Base-by-base conservation (phyloP, 2,888 invertebrate genomes). In the Smittia aterrima region DNA sequence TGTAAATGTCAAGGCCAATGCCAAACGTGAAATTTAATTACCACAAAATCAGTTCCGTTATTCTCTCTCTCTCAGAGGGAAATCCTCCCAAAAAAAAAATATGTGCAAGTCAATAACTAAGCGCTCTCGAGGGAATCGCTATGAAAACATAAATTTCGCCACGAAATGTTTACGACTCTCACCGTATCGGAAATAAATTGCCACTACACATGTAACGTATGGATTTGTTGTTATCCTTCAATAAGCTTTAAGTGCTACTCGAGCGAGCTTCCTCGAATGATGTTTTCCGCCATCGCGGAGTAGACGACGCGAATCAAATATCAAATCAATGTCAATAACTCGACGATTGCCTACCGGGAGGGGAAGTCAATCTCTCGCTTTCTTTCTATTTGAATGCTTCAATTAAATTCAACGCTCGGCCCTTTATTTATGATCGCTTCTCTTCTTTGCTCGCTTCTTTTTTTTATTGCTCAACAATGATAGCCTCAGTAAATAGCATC, bases 301-400 rank as follows among this genome's bases (percentile, higher is more conserved):
- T n/a, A 20, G 58, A 22, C 58, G 9, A 58, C 58, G 22, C 9
- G 58, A 58, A 58, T 58, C 22, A 20, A 27, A 64, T 64, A 58
- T 58, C 22, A 20, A 27, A 64, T 64, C 64, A 27, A 64, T 27
- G 64, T 64, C 64, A 64, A 64, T 64, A 64, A 27, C 25, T 64
- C 64, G 20, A 64, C 20, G n/a, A 58, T 58, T 18, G 58, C n/a
- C 58, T 1, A 7, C 2, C n/a, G 22, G 9, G 58, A 4, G 22
- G 18, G 4, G 18, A 58, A 58, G 22, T 58, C 58, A 58, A 47
- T 47, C 53, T 47, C 53, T 2, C n/a, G n/a, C 53, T 47, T n/a
- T 16, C 18, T 4, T 24, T 58, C 58, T 7, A 58, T 47, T 47
- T 22, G 58, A 64, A 64, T 64, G 64, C 9, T 27, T 64, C 64